phyloP scores from a whole-genome alignment of 2,113 vertebrate species.

The Cariama cristata region DNA sequence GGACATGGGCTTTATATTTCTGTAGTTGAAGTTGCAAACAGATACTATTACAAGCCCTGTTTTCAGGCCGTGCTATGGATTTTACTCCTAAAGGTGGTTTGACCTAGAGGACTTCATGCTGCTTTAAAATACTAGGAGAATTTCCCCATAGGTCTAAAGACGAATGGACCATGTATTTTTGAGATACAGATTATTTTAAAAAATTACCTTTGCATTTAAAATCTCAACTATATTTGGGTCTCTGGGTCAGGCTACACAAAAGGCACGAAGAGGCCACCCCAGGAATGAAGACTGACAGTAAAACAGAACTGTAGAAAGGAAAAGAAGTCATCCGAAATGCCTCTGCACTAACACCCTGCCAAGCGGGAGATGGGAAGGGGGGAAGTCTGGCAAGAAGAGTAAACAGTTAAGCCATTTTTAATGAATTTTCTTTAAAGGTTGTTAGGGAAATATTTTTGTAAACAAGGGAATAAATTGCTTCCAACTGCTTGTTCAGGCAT shows the following conservation, averaged over 20 bases:
- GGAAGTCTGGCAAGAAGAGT: neutral
- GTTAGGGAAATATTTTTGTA: neutral
- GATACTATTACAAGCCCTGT: neutral
- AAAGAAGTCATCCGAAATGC: neutral
- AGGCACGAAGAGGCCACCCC: neutral
- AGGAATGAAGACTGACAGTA: neutral
- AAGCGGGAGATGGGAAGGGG: neutral
- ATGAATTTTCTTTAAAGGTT: conserved; percentile 28
- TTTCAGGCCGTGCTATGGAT: neutral
- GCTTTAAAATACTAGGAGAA: neutral
- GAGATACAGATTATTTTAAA: neutral
- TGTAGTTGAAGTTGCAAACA: neutral
- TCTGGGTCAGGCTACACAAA: neutral
- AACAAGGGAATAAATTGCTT: conserved; percentile 11
- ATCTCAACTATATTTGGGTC: neutral
- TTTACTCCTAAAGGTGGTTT: neutral
- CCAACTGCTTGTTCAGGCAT: neutral
- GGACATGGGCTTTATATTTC: neutral
- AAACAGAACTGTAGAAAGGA: neutral
- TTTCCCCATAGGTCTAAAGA: neutral
- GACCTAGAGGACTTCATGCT: neutral
- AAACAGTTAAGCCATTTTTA: conserved; percentile 26
- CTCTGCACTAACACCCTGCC: neutral
- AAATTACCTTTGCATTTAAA: neutral
- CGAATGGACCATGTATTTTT: neutral